Conservation (phyloP, 2,797 vertebrate genomes). For the Avahi laniger region DNA sequence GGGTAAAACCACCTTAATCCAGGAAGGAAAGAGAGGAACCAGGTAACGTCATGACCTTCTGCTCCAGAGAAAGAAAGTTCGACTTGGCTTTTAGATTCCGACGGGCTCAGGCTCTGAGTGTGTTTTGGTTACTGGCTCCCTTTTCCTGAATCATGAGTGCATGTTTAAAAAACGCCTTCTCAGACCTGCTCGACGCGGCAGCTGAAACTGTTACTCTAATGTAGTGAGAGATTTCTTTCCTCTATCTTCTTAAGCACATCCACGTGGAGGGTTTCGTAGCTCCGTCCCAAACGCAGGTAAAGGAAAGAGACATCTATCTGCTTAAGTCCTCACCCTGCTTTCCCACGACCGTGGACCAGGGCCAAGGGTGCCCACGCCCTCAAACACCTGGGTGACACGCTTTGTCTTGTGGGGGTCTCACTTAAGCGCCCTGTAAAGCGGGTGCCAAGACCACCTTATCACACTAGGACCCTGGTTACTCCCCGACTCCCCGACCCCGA, state of each 20-base stretch:
- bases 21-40: neutral
- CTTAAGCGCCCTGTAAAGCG: no score
- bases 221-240: neutral
- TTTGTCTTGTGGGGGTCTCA: neutral
- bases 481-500: no score
- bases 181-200: neutral
- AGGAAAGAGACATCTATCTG: neutral
- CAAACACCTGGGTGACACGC: rapidly evolving
- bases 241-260: neutral
- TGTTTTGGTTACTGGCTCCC: neutral
- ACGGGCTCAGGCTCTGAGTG: neutral
- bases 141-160: neutral
- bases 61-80: neutral
- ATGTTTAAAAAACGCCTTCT: neutral
- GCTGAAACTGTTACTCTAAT: neutral
- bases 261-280: neutral
- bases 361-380: rapidly evolving
- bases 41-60: neutral
- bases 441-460: neutral
- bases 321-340: neutral
- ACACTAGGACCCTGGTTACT: neutral
- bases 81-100: neutral
- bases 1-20: neutral
- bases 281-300: neutral
- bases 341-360: rapidly evolving